Base-by-base conservation (phyloP, 1,140 invertebrate species). In the Panagrolaimus sp. region DNA sequence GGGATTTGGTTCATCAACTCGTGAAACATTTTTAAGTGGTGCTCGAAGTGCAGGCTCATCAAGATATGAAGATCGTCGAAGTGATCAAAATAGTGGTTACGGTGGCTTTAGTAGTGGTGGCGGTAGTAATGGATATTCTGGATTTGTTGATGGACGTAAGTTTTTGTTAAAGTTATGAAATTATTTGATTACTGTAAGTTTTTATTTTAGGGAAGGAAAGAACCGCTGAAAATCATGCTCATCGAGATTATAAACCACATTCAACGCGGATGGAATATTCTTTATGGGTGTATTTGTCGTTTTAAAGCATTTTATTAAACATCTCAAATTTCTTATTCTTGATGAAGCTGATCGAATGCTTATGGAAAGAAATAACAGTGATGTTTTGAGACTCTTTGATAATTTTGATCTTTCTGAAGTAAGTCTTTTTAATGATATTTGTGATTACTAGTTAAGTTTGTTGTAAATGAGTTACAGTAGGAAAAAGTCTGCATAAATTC, bases 281-380 rank as follows among this genome's bases (percentile, higher is more conserved):
- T 63, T 1, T 21, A 21, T 24, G 48, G 48, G 5, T 52, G 21
- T 28, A 24, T 38, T 38, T 15, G 62, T 15, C 62, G 62, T n/a
- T n/a, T 38, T 63, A 15, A 1, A 28, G 62, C 62, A 63, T 38
- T 63, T 63, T 38, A 38, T 63, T 15, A 38, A 63, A 38, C 14
- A 63, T 38, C 24, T 63, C 32, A 24, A 63, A 24, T 28, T 28
- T 24, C 32, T 63, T 1, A 38, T 63, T 5, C n/a, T 63, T 24
- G 62, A 63, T 63, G 62, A 63, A 38, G 62, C 62, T 63, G 62
- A 63, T 38, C 32, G 24, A 17, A 15, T 63, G 5, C 26, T 63
- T 26, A 24, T 15, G 15, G 32, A 38, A 15, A 24, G 48, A 1
- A 52, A 0, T n/a, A 52, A 8, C 48, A 52, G 48, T 21, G 26